Conservation (phyloP, 1,140 invertebrate genomes). For the Euborellia annulipes region DNA sequence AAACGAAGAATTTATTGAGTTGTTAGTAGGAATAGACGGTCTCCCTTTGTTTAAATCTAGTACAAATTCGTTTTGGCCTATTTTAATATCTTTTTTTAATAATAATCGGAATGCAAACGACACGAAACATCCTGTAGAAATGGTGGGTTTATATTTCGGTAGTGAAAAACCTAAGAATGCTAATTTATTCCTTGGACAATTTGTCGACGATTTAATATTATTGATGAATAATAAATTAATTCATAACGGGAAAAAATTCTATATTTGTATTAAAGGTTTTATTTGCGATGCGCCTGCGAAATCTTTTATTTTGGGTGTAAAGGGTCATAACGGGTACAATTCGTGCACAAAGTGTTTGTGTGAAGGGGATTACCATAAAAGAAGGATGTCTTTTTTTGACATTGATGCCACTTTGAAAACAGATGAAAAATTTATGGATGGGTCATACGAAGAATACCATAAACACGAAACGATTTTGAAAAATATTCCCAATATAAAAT, state of each 20-base stretch:
- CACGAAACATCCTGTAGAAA: constrained; percentile 1
- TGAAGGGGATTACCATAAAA: constrained; percentile 3
- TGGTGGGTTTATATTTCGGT: constrained; percentile 12
- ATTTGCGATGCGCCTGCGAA: constrained; percentile 11
- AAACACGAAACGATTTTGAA: constrained; percentile 10
- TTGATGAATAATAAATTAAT: constrained; percentile 5
- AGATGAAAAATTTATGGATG: constrained; percentile 12
- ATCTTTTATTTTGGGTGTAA: constrained; percentile 7
- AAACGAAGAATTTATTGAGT: not conserved
- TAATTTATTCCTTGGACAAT: constrained; percentile 12
- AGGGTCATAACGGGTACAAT: constrained; percentile 7
- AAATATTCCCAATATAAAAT: constrained; percentile 13
- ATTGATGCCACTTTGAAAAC: constrained; percentile 8
- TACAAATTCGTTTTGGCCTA: constrained; percentile 1
- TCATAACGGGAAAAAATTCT: not conserved
- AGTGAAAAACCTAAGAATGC: constrained; percentile 9
- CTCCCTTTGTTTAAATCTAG: constrained; percentile 1
- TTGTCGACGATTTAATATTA: constrained; percentile 12
- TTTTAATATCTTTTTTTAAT: constrained; percentile 2
- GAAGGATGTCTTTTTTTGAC: constrained; percentile 4
- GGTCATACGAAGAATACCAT: constrained; percentile 14
- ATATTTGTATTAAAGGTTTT: constrained; percentile 5
- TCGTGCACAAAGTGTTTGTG: constrained; percentile 8
- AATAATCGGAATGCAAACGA: too few relatives aligned
- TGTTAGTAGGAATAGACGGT: constrained; percentile 2